Evolutionary conservation across 2,113 vertebrate genomes (phyloP), one percentile per base, ranked within the genome.

Genomic region (Brachypodius melanocephalos): DNA sequence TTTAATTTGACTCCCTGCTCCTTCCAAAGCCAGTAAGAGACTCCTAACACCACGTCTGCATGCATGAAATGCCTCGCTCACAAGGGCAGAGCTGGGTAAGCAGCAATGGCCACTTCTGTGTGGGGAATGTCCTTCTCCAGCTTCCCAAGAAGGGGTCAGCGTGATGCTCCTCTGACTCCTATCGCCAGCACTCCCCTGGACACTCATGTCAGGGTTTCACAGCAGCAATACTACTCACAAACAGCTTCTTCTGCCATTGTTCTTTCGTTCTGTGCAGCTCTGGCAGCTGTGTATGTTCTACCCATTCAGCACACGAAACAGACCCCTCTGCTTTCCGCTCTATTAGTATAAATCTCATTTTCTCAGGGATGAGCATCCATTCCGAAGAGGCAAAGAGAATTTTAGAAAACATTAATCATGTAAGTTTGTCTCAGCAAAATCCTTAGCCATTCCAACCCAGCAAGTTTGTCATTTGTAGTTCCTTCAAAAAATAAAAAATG

Each of bases 71-170:
- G 46, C 32, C 36, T 73, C 1, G 0, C n/a, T 71, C 34, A 49
- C 34, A 42, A 55, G 34, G 16, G 48, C 57, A 86, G 71, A 88
- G 55, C 51, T n/a, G 46, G 52, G 43, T 3, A 10, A 79, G 57
- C 75, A 79, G 32, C 1, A 0, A 57, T 0, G 1, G 63, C 34
- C 28, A 2, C 59, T 71, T 49, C 42, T 42, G 77, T 1, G 0
- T 3, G 2, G 12, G 58, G 19, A 16, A 55, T 49, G 42, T 38
- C 67, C 59, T 42, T 12, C 40, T 85, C n/a, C 62, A 69, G 66
- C 46, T 78, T 88, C 36, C 42, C 43, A 45, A n/a, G 46, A 57
- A 71, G 28, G 24, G 18, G 34, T 5, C 0, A 0, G 24, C 34
- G 38, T 38, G 54, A 88, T 76, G 38, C 62, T 79, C 38, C 69